phyloP scores from a whole-genome alignment of 2,888 invertebrate genomes.

The Stenodera caucasica region DNA sequence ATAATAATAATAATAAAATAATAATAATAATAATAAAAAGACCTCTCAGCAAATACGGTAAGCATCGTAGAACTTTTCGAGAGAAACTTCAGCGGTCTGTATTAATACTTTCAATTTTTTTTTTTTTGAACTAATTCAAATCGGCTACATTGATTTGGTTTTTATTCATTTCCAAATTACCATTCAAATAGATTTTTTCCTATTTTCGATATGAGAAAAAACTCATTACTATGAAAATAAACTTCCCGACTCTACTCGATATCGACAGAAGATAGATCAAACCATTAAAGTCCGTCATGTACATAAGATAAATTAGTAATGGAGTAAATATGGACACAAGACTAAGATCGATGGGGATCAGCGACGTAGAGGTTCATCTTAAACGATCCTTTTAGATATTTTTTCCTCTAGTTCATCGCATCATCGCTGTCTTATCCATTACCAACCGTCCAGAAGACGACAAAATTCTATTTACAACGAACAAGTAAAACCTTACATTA shows the following conservation, averaged over 20 bases:
- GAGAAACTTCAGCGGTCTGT: neutral
- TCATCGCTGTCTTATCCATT: constrained; percentile 15
- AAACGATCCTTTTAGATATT: constrained; percentile 13
- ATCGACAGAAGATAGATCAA: constrained; percentile 33
- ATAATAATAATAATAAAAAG: too few relatives aligned
- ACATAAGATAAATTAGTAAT: constrained; percentile 50
- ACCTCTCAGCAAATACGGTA: neutral
- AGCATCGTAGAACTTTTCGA: neutral
- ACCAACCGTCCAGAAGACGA: constrained; percentile 5
- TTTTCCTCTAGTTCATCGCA: neutral
- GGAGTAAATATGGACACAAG: constrained; percentile 49
- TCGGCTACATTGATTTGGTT: neutral
- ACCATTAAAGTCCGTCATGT: constrained; percentile 45
- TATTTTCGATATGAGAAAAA: neutral
- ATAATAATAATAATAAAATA: too few relatives aligned
- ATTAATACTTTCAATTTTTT: neutral
- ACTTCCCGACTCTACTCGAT: constrained; percentile 24
- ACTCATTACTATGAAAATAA: constrained; percentile 29
- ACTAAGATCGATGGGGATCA: constrained; percentile 47
- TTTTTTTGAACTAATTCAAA: neutral
- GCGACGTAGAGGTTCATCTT: constrained; percentile 26
- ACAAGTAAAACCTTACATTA: constrained; percentile 3
- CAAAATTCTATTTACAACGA: constrained; percentile 13
- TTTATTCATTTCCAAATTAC: constrained; percentile 1
- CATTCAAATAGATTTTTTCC: neutral